A percentile compares a stretch with the other conserved stretches of the same genome.
Conservation (phyloP, 2,797 vertebrate genomes). For the Sebastes paucispinis region DNA sequence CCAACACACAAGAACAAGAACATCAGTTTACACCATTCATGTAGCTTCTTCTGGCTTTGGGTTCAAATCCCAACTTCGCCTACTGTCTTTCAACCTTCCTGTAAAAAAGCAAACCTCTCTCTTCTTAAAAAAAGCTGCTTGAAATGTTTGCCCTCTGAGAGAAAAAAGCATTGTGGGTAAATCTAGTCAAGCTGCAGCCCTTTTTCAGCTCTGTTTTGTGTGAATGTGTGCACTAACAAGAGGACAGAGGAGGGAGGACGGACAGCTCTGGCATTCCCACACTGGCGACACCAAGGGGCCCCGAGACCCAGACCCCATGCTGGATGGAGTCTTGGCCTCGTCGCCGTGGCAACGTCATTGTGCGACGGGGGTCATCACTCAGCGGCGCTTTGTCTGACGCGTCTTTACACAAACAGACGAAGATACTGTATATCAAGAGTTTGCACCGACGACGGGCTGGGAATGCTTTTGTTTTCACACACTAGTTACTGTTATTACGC, state of each 20-base stretch:
- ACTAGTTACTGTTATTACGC: slow-evolving; percentile 11
- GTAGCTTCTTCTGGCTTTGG: background rate
- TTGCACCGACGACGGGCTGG: slow-evolving; percentile 12
- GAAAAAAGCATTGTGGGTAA: slow-evolving; percentile 7
- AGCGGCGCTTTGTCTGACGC: slow-evolving; percentile 48
- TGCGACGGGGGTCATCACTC: slow-evolving; percentile 60
- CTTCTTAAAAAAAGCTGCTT: background rate
- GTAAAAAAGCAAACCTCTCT: background rate
- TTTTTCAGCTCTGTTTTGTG: slow-evolving; percentile 4
- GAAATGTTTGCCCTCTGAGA: background rate
- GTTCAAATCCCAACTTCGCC: background rate
- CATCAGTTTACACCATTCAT: background rate
- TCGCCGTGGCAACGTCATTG: slow-evolving; percentile 67
- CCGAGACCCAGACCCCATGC: slow-evolving; percentile 32
- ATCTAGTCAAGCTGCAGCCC: background rate
- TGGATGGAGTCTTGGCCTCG: slow-evolving; percentile 46
- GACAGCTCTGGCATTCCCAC: slow-evolving; percentile 57
- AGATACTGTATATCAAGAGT: slow-evolving; percentile 66
- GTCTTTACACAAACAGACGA: slow-evolving; percentile 41
- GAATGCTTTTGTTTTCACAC: slow-evolving; percentile 47
- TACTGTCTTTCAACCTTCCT: background rate
- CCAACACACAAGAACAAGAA: background rate
- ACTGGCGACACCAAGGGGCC: slow-evolving; percentile 33
- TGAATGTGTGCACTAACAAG: background rate
- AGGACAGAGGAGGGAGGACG: background rate